A percentile compares a stretch with the other conserved stretches of the same genome.
These are phyloP conservation scores for Alectura lathami DNA, from an alignment of 2,113 vertebrate species.

Conservation along the genomic window DNA sequence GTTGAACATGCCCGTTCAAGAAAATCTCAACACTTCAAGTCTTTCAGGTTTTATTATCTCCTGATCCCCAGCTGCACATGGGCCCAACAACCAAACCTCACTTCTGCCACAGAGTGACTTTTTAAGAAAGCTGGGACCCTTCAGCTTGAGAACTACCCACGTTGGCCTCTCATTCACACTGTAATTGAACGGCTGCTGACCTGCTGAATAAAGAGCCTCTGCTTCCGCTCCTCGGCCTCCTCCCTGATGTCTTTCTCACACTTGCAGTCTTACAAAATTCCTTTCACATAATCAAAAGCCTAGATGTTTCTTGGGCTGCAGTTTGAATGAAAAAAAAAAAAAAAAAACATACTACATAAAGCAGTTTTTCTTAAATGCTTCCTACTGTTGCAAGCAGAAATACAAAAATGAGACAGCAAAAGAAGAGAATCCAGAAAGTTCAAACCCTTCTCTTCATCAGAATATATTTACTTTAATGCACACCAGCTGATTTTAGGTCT, in stretches of 20 bases:
- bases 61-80: neutral
- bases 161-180: neutral
- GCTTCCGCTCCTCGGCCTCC: neutral
- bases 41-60: neutral
- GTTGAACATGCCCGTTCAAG: neutral
- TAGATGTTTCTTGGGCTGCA: neutral
- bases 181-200: neutral
- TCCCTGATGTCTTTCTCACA: rapidly evolving
- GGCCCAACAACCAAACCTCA: neutral
- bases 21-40: neutral
- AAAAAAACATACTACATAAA: neutral
- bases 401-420: neutral
- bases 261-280: neutral
- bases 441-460: neutral
- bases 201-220: neutral
- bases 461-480: neutral
- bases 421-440: neutral
- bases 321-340: neutral
- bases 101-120: neutral
- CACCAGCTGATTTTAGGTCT: neutral
- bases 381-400: neutral
- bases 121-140: neutral
- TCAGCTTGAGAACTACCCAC: neutral
- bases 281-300: neutral
- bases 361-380: neutral